These are phyloP conservation scores for Ambastaia sidthimunki DNA, from an alignment of 2,797 vertebrate species.

Conservation along the genomic window DNA sequence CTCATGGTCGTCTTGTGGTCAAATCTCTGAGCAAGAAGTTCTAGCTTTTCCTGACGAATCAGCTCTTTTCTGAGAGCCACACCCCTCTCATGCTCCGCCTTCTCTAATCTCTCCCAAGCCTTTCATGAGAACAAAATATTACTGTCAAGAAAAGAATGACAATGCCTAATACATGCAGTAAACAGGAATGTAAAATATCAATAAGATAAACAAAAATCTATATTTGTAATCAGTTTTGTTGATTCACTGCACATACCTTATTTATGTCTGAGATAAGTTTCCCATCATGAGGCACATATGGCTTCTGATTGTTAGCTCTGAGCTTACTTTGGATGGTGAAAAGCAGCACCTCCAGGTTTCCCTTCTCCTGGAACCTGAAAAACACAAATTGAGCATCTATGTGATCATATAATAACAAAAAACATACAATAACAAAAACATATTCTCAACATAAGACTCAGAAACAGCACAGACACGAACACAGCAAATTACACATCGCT, in stretches of 20 bases:
- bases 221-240: neutral
- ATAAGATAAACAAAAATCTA: neutral
- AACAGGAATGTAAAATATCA: neutral
- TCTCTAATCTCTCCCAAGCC: slow-evolving; percentile 92
- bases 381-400: neutral
- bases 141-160: too few species aligned
- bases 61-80: slow-evolving; percentile 88
- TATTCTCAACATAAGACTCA: too few species aligned
- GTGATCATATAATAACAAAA: too few species aligned
- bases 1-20: slow-evolving; percentile 95
- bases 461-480: neutral
- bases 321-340: slow-evolving; percentile 98
- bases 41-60: slow-evolving; percentile 95
- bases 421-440: too few species aligned
- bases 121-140: slow-evolving; percentile 56
- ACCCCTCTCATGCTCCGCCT: slow-evolving; percentile 91
- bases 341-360: slow-evolving; percentile 94
- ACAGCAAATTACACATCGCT: neutral
- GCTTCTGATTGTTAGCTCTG: slow-evolving; percentile 91
- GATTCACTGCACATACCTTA: slow-evolving; percentile 77
- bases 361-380: slow-evolving; percentile 94
- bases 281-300: slow-evolving; percentile 89
- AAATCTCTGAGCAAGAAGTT: slow-evolving; percentile 91
- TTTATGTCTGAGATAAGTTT: slow-evolving; percentile 92
- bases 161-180: neutral